A percentile compares a stretch with the other conserved stretches of the same genome.
phyloP scores from a whole-genome alignment of 1,140 invertebrate genomes.

The Anadara kagoshimensis region DNA sequence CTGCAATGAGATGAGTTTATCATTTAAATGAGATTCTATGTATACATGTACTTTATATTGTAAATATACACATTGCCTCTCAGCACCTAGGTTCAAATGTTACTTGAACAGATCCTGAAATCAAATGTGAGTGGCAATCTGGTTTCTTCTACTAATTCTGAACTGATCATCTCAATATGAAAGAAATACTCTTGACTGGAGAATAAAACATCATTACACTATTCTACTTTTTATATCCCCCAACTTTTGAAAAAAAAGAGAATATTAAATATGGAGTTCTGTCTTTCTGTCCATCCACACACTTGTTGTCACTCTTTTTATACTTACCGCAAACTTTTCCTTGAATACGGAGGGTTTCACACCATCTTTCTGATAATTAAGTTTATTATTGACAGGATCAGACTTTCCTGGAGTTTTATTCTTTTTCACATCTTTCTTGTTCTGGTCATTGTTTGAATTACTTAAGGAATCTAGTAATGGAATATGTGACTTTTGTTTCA shows the following conservation, averaged over 20 bases:
- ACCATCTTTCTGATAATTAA: conserved; percentile 45
- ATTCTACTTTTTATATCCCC: not conserved
- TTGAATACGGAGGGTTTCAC: conserved; percentile 63
- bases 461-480: conserved; percentile 34
- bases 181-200: not conserved
- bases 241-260: no score
- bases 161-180: no score
- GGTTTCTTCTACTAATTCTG: no score
- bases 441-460: conserved; percentile 29
- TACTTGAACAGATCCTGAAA: no score
- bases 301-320: not conserved
- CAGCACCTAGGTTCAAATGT: no score
- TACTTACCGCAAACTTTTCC: conserved; percentile 61
- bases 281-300: no score
- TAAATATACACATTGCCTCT: no score
- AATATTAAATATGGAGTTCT: no score
- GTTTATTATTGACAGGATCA: conserved; percentile 2
- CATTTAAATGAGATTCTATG: no score
- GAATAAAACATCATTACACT: not conserved
- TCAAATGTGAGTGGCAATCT: no score
- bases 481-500: conserved; percentile 54
- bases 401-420: conserved; percentile 4
- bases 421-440: not conserved
- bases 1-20: no score
- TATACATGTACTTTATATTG: no score